Base-by-base conservation (phyloP, 2,888 invertebrate genomes). In the Mamestra brassicae region DNA sequence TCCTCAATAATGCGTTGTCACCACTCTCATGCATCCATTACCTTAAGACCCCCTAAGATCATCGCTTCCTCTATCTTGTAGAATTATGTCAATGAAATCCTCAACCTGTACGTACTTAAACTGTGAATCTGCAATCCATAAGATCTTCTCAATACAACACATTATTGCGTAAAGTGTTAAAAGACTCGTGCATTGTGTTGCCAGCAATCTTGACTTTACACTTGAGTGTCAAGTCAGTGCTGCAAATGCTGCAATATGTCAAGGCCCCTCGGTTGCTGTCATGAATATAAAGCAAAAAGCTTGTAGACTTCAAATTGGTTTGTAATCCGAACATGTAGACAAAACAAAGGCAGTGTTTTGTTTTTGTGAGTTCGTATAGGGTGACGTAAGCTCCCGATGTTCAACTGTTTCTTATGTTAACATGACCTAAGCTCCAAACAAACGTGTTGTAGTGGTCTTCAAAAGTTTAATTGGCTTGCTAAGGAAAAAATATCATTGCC, bases 171-270 rank as follows among this genome's bases (percentile, higher is more conserved):
- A 79, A 74, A 74, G 57, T 42, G 38, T 60, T 67, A 60, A 58
- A 72, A 77, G 38, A 15, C 42, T 65, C 54, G 55, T 58, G 70
- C 66, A 76, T 83, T 86, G 80, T 85, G n/a, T 78, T 76, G 63
- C 65, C 65, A 55, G 55, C 61, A 71, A 57, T 74, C 79, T 86
- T 84, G 76, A 86, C 78, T 80, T 87, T 78, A 84, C 66, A 83
- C 38, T 83, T 76, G 62, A 86, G 77, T 76, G 76, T 85, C 83
- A 85, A 79, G 76, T 80, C 80, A 83, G 79, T 85, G 79, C 66
- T 70, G 71, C 75, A 80, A 83, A 81, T 85, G 79, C 66, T 70
- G 71, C 75, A 77, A 86, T 84, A 75, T 88, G 85, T 86, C 86
- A 86, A 86, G 88, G 85, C 26, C 67, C 1, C 34, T n/a, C 10